Base-by-base conservation (phyloP, 1,140 invertebrate species). In the Leucophenga varia region DNA sequence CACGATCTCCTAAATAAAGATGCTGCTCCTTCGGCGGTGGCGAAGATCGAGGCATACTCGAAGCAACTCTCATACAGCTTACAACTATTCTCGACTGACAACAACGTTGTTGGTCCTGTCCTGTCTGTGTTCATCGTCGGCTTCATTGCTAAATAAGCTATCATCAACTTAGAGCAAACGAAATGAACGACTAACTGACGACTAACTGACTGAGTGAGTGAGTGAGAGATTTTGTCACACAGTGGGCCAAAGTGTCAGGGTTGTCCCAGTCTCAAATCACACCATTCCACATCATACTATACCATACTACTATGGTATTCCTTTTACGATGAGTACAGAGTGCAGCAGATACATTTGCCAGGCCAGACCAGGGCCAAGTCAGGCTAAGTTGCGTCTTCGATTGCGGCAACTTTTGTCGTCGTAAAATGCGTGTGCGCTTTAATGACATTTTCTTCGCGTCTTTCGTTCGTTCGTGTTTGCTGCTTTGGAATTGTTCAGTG, bases 1-100 rank as follows among this genome's bases (percentile, higher is more conserved):
- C 69, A 72, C 69, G 69, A 72, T 72, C 69, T 72, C 63, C 58
- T 72, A 72, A 72, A 72, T 72, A 72, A 72, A 70, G 64, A 30
- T 37, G 50, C 50, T 40, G 30, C 22, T 5, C 22, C 22, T 5
- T 10, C 22, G 22, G 10, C 22, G 22, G 10, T 25, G 22, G 10
- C 5, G 22, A 25, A 25, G 22, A 25, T 25, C 63, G 63, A 65
- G 47, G 61, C 61, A 47, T n/a, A 52, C 54, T 61, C 51, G 55
- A 63, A 65, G 67, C 59, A n/a, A n/a, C 63, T 59, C 63, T 67
- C 63, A 50, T 63, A 61, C 63, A 65, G n/a, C n/a, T 59, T 59
- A 58, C 52, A 7, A 4, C 32, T n/a, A 34, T 14, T 10, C 32
- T 4, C 4, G 12, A 34, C 32, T 55, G 45, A 51, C 52, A 38